Evolutionary conservation across 1,140 invertebrate genomes (phyloP), one percentile per base, ranked within the genome.

Genomic region (Eupeodes corollae): DNA sequence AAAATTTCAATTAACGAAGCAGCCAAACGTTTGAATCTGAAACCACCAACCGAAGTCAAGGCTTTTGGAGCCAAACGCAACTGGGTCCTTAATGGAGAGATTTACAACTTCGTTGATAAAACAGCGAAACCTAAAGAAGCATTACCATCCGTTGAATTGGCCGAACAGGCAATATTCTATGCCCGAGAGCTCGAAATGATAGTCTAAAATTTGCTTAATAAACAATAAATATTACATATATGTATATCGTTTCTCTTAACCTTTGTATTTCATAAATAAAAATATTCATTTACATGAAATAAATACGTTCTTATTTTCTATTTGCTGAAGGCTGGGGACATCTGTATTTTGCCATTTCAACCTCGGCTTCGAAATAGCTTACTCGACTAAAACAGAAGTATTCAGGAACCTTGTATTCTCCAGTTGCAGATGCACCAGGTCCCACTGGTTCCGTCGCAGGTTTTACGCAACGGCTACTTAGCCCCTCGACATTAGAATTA

Each of bases 151-250:
- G 70, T 77, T 42, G 86, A 94, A 65, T 74, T 98, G 13, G 92
- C 92, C 8, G 81, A 88, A 56, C 90, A 96, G 70, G 86, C 90
- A 15, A 89, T 98, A 62, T 91, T 91, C 68, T 99, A 99, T 75
- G 96, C 96, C 13, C 83, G 87, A 64, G 94, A 99, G 76, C 75
- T 99, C 43, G 96, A 99, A 77, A 98, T 96, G 90, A 99, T 99
- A 76, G 93, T 99, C 45, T 98, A 88, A 77, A 60, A 34, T 16
- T 39, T 19, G 35, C 44, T 40, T 38, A 47, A 44, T 46, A 55
- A 39, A 48, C 39, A 54, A 51, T 35, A 44, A 49, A 42, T 51
- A 26, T 26, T 26, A 5, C 21, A 26, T 5, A 26, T 8, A 26
- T 26, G n/a, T n/a, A n/a, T n/a, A n/a, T 26, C 8, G 21, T 26